A percentile compares a stretch with the other conserved stretches of the same genome.
phyloP scores from a whole-genome alignment of 2,113 vertebrate genomes.

The Cryptomyrus ogoouensis region DNA sequence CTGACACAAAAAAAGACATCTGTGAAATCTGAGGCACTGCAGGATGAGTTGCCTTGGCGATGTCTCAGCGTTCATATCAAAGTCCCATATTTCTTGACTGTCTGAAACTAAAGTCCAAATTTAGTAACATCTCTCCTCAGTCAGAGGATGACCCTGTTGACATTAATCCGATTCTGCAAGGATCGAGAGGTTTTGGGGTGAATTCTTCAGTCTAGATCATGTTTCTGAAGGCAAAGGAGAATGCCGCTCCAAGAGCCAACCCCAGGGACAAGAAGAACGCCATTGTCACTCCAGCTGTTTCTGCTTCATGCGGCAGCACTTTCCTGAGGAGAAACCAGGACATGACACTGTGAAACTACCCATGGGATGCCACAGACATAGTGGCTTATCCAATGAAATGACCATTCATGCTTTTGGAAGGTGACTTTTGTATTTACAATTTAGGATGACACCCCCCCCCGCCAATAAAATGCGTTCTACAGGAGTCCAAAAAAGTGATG shows the following conservation, averaged over 20 bases:
- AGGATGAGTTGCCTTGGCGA: not conserved
- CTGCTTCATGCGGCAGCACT: constrained; percentile 74
- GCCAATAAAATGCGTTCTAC: not conserved
- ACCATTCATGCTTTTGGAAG: not conserved
- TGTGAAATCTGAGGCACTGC: not conserved
- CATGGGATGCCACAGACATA: not conserved
- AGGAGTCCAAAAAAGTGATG: not conserved
- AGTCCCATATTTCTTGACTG: not conserved
- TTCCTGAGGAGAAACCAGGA: constrained; percentile 65
- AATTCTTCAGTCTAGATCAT: constrained; percentile 59
- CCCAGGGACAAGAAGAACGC: constrained; percentile 89
- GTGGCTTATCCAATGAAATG: not conserved
- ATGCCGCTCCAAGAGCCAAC: constrained; percentile 77
- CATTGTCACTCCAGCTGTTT: constrained; percentile 93
- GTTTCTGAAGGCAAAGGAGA: constrained; percentile 73
- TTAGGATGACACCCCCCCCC: not conserved
- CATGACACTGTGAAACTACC: not conserved
- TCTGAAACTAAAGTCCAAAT: not conserved
- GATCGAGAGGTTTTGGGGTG: not conserved
- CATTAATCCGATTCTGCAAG: not conserved
- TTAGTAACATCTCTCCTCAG: not conserved
- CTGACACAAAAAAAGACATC: not conserved
- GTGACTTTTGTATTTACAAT: not conserved
- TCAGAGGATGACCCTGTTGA: not conserved
- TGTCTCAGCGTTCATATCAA: not conserved